Evolutionary conservation across 1,140 invertebrate species (phyloP), one percentile per base, ranked within the genome.

Genomic region (Aleiodes sp.): DNA sequence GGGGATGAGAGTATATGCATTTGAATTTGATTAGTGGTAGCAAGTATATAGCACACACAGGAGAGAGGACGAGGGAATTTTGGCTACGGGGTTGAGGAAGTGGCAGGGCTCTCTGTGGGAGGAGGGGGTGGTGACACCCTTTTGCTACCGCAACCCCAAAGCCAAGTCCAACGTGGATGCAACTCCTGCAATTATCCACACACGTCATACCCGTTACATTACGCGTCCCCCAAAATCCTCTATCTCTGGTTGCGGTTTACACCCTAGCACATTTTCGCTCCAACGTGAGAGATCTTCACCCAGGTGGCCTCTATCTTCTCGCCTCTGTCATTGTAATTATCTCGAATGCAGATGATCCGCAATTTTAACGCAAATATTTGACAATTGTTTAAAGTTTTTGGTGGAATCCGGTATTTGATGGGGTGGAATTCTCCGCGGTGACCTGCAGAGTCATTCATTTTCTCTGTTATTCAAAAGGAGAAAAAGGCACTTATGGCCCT

Each of bases 21-120:
- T 81, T 83, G 80, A 80, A 82, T 82, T 81, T 82, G 82, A 83
- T 82, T 80, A 81, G 80, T 80, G 77, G 80, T 75, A n/a, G n/a
- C n/a, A n/a, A n/a, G n/a, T n/a, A n/a, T n/a, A n/a, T n/a, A n/a
- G n/a, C n/a, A n/a, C n/a, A n/a, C n/a, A 75, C 75, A 76, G 74
- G 21, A 33, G 66, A 69, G 43, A 64, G 31, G 14, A 33, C 3
- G 14, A 57, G 64, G 29, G 57, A 19, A 35, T 29, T 24, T 24
- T 29, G 28, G 28, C 56, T 59, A 24, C 56, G 62, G 64, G 73
- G 68, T 73, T 66, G 73, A 70, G 63, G 73, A 57, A 71, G 43
- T 71, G 64, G 26, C 57, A 10, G 31, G 31, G 12, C 7, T 8
- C 7, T 7, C 12, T 1, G 2, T 33, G 56, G 28, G 31, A 37